phyloP scores from a whole-genome alignment of 2,888 invertebrate species.

The Aethes cnicana region DNA sequence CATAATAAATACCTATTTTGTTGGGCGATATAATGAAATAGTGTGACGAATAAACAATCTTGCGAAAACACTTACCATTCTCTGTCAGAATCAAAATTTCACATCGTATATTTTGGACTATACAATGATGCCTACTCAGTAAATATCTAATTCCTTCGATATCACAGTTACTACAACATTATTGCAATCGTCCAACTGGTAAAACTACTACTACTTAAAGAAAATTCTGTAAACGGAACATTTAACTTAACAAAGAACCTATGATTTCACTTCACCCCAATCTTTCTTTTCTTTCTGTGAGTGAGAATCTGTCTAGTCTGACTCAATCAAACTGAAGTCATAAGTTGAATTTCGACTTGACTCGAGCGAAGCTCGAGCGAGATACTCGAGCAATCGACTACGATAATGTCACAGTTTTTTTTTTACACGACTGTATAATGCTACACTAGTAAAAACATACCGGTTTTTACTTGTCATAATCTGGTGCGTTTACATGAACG shows the following conservation, averaged over 20 bases:
- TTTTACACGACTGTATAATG: no score
- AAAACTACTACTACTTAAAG: neutral
- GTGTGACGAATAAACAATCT: slow-evolving; percentile 14
- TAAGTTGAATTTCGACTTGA: no score
- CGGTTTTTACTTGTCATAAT: no score
- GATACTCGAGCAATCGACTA: no score
- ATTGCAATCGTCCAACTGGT: neutral
- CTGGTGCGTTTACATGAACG: no score
- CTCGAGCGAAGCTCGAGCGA: no score
- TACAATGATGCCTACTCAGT: slow-evolving; percentile 8
- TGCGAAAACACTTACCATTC: slow-evolving; percentile 53
- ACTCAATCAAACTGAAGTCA: no score
- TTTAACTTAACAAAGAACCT: slow-evolving; percentile 21
- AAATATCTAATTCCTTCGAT: neutral
- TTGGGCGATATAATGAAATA: neutral
- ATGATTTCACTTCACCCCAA: slow-evolving; percentile 4
- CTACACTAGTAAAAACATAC: no score
- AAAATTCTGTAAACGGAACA: slow-evolving; percentile 1
- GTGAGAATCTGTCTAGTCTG: no score
- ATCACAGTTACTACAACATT: neutral
- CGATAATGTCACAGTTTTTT: no score
- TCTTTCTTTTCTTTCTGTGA: no score
- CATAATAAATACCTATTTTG: no score
- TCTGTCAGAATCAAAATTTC: slow-evolving; percentile 53
- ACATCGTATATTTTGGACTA: slow-evolving; percentile 54